Evolutionary conservation across 2,888 invertebrate species (phyloP), one percentile per base, ranked within the genome.

Genomic region (Nasonovia ribisnigri): DNA sequence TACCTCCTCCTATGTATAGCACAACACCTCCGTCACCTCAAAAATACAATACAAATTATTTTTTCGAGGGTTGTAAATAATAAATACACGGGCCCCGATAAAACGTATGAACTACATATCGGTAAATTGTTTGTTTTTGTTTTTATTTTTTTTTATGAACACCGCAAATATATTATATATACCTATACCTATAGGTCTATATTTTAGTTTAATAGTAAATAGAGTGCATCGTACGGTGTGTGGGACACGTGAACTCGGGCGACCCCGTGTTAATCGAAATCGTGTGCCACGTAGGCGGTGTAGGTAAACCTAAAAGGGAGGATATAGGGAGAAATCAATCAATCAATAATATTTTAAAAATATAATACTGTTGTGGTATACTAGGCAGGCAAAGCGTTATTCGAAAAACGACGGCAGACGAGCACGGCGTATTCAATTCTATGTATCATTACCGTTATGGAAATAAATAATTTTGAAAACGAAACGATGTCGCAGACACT

Each of bases 91-190:
- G 26, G n/a, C 84, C 57, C 86, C 51, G 51, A 93, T 51, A 77
- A 43, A 13, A 3, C 51, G 48, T 87, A 87, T 10, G 20, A 51
- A 84, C 36, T 77, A 77, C 36, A 36, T 42, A 90, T 77, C 92
- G 84, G 77, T 93, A 84, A 88, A 90, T 88, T 93, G 93, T 90
- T 90, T 90, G 90, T 77, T 93, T 86, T 60, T 92, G 43, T n/a
- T 92, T 92, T 88, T 13, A 36, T 84, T 92, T 88, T 84, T 92
- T 88, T 90, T 48, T 91, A 20, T 20, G 36, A 42, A 13, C n/a
- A 20, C 11, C 13, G 42, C 48, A 46, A 16, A 77, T 20, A 67
- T n/a, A 67, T 13, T 67, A n/a, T n/a, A n/a, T n/a, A n/a, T 36
- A 48, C 46, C 42, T 8, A 13, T 57, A 57, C 26, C 57, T 57